Evolutionary conservation across 2,113 vertebrate genomes (phyloP).

Genomic region (Hydropotes inermis): DNA sequence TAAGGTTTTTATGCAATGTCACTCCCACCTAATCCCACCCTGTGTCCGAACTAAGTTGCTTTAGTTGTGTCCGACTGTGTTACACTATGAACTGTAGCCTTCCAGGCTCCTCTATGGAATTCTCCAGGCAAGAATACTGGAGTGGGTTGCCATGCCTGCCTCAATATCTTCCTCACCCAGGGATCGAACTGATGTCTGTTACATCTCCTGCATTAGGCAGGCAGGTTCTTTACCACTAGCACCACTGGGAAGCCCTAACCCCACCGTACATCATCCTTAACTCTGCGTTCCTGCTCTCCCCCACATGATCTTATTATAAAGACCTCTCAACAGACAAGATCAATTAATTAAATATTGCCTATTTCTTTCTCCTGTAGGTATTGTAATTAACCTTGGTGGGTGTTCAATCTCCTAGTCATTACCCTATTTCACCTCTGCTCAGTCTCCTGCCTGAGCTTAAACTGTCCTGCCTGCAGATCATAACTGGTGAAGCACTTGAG

Average conservation of each 20-base stretch:
- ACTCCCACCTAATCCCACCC: background rate
- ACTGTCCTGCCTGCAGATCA: background rate
- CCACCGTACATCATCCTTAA: background rate
- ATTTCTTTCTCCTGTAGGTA: background rate
- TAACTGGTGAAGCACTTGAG: background rate
- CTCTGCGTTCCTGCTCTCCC: background rate
- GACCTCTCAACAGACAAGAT: background rate
- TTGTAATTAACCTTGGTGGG: background rate
- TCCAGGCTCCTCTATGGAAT: background rate
- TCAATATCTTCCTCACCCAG: background rate
- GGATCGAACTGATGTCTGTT: background rate
- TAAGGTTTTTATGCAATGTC: background rate
- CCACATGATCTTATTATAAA: background rate
- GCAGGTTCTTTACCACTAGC: background rate
- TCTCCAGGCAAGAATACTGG: background rate
- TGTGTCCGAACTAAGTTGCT: fast-evolving
- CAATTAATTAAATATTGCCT: background rate
- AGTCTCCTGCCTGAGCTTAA: background rate
- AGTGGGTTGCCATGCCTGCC: background rate
- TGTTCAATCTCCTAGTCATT: background rate
- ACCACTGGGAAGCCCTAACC: background rate
- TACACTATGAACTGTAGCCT: background rate
- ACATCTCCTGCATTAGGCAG: background rate
- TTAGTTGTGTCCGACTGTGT: background rate
- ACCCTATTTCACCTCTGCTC: background rate